A percentile compares a stretch with the other conserved stretches of the same genome.
These are phyloP conservation scores for Heliconius ismenius DNA, from an alignment of 2,888 invertebrate genomes.

Conservation along the genomic window DNA sequence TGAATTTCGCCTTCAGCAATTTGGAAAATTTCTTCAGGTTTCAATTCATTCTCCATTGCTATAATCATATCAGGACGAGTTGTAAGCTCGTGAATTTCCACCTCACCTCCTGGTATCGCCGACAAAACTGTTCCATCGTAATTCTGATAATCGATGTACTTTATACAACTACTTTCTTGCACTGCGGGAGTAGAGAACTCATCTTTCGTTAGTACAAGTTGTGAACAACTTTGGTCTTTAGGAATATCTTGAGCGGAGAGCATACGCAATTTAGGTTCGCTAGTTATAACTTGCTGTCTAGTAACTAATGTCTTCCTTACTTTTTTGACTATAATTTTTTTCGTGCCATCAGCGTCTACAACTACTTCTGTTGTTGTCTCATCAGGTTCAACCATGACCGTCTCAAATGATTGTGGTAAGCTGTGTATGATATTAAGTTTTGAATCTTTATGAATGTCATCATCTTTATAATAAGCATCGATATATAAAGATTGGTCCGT, in stretches of 20 bases:
- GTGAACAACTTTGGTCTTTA: constrained; percentile 84
- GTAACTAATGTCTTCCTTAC: constrained; percentile 85
- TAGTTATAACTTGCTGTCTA: constrained; percentile 84
- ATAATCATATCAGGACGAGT: constrained; percentile 83
- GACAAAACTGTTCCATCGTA: constrained; percentile 85
- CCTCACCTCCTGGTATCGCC: constrained; percentile 83
- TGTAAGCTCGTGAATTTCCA: constrained; percentile 85
- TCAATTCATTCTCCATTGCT: constrained; percentile 79
- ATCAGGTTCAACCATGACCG: constrained; percentile 90
- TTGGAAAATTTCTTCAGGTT: constrained; percentile 75
- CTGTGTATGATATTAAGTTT: constrained; percentile 88
- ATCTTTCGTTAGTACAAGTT: constrained; percentile 85
- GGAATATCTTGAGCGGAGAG: constrained; percentile 82
- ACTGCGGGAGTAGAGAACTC: constrained; percentile 82
- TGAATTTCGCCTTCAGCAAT: constrained; percentile 68
- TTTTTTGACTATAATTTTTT: constrained; percentile 89
- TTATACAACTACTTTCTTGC: constrained; percentile 83
- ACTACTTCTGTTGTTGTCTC: constrained; percentile 91
- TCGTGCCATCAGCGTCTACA: constrained; percentile 91
- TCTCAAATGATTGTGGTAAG: constrained; percentile 89
- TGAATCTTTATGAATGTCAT: constrained; percentile 80
- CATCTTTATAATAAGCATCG: constrained; percentile 87
- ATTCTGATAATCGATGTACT: constrained; percentile 83
- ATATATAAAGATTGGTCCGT: constrained; percentile 85
- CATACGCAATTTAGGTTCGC: constrained; percentile 80